These are phyloP conservation scores for Acridotheres tristis DNA, from an alignment of 2,797 vertebrate species.

Conservation along the genomic window DNA sequence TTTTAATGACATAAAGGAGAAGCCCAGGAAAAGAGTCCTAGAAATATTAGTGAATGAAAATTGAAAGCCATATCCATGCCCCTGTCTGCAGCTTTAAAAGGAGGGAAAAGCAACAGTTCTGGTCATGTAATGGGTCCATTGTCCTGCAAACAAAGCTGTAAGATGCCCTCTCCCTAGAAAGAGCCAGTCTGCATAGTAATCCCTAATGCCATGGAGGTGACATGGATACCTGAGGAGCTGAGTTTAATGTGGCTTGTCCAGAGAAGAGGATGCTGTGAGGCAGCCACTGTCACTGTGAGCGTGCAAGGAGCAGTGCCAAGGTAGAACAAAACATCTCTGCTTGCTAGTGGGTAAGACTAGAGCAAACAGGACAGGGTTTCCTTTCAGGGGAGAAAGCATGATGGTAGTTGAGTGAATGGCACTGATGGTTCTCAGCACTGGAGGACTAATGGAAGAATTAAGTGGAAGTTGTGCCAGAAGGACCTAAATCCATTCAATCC, in stretches of 20 bases:
- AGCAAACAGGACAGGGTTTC: background rate
- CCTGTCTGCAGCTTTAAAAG: background rate
- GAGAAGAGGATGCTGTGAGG: background rate
- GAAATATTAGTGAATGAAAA: background rate
- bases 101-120: background rate
- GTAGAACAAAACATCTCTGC: background rate
- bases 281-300: background rate
- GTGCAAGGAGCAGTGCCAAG: accelerated
- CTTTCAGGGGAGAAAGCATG: background rate
- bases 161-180: background rate
- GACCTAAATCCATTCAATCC: background rate
- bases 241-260: background rate
- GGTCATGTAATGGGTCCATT: background rate
- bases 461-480: background rate
- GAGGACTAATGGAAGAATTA: background rate
- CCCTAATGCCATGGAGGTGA: background rate
- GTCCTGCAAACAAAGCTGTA: background rate
- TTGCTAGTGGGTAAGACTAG: background rate
- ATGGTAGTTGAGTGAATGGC: background rate
- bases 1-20: background rate
- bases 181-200: accelerated
- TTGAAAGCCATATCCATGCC: background rate
- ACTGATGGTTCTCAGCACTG: background rate
- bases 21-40: background rate
- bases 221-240: accelerated